Base-by-base conservation (phyloP, 2,888 invertebrate species). In the Eupsilia transversa region DNA sequence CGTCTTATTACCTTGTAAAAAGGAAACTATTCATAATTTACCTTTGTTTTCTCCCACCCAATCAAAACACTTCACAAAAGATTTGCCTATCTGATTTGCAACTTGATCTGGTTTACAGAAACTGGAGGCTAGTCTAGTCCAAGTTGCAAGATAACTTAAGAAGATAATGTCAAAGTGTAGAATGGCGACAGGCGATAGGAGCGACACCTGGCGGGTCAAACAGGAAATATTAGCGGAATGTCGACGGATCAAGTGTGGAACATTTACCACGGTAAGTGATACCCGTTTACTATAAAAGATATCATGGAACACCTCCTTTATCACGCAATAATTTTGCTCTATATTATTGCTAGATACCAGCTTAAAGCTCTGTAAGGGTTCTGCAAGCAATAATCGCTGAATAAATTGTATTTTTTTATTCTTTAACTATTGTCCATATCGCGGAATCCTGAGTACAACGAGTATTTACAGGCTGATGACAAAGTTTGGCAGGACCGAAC, bases 171-270 rank as follows among this genome's bases (percentile, higher is more conserved):
- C 75, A 66, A 46, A 59, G 49, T 59, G 59, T 69, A 60, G 68
- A 41, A 72, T 69, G 65, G 54, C 27, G 66, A 64, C 17, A 60
- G 41, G 27, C 41, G 70, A 57, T 49, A 56, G 23, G 46, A 17
- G n/a, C 46, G 81, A 63, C 75, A 80, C 72, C 82, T 77, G 77
- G 69, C 27, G 82, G 68, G 52, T 17, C 61, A 49, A 52, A 23
- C 61, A 63, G 66, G 82, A 81, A 59, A 77, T 66, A 61, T 80
- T 66, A 70, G 77, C n/a, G 73, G 82, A 77, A 77, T 77, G 77
- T 77, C 60, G 60, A 52, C 52, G 43, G 43, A 66, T 69, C 67
- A 30, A 52, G 33, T 52, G 75, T 38, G 57, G 33, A 54, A 63
- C 66, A 66, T 74, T 65, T 61, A 69, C 46, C 33, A 59, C 9